Evolutionary conservation across 2,797 vertebrate species (phyloP), one percentile per base, ranked within the genome.

Genomic region (Bufotes viridis): DNA sequence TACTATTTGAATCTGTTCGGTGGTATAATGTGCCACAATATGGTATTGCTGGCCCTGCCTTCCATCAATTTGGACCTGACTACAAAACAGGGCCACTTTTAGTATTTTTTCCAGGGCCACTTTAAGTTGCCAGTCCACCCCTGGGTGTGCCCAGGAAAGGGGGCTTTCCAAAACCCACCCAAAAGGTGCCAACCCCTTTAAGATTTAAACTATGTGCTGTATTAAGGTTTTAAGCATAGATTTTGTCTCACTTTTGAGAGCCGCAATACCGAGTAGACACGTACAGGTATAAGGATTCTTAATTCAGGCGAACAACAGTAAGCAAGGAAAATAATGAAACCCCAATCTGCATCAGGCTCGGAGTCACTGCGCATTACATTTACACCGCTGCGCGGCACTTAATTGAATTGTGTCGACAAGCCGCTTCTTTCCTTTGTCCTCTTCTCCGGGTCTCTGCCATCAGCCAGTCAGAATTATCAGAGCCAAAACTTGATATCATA

Each of bases 351-450:
- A 63, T 70, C 58, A 49, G 15, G 72, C 22, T 58, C 57, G 49
- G 58, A 51, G 70, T 76, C 69, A 42, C 14, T 57, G 7, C 26
- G 29, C 8, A 55, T 72, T 72, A 26, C 53, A 74, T 42, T 42
- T 24, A 22, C n/a, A 51, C 57, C 51, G 70, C 20, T 76, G 34
- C 13, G 57, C 22, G n/a, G 76, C 57, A 76, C 10, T 49, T 85
- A 49, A 76, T 85, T 63, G 18, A 53, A 85, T 76, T 63, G 72
- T 49, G 83, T 61, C 24, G 83, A 61, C 70, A 85, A 42, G 82
- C 57, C n/a, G 75, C 72, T 85, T 75, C 58, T 70, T 74, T 22
- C 17, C 1, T 20, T 60, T 53, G 51, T 51, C n/a, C 29, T 85
- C 58, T 24, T 24, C 29, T 72, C 1, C 14, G 1, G 8, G 2